Percentiles rank a stretch among this genome's conserved stretches.
phyloP scores from a whole-genome alignment of 1,140 invertebrate species.

The Ceratina australensis region DNA sequence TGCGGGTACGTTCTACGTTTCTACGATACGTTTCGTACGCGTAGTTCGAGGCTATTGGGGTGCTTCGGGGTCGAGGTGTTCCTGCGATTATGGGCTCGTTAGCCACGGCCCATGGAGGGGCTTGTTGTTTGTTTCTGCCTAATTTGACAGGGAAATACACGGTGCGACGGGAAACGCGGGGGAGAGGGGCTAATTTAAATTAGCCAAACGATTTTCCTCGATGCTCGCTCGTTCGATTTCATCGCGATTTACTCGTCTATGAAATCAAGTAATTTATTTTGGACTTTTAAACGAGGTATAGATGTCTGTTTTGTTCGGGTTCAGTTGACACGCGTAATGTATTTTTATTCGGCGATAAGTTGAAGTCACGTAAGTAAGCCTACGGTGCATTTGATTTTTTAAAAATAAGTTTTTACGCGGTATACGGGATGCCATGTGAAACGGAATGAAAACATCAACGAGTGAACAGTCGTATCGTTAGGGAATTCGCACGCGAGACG shows the following conservation, averaged over 20 bases:
- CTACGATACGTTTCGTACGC: background rate
- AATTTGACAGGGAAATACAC: conserved; percentile 55
- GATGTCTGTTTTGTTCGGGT: background rate
- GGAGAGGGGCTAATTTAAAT: background rate
- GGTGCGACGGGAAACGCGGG: background rate
- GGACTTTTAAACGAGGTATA: background rate
- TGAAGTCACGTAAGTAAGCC: no score
- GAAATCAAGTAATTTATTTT: no score
- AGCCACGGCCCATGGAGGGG: conserved; percentile 60
- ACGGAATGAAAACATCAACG: background rate
- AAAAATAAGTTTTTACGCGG: no score
- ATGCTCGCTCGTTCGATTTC: background rate
- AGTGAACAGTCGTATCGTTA: background rate
- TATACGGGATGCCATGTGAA: background rate
- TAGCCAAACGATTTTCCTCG: background rate
- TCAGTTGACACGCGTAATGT: no score
- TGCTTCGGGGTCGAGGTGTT: conserved; percentile 55
- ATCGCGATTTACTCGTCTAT: background rate
- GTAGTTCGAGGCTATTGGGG: conserved; percentile 33
- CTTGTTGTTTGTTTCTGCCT: conserved; percentile 63
- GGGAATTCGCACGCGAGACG: conserved; percentile 20
- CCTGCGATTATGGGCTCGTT: conserved; percentile 69
- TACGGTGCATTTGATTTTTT: no score
- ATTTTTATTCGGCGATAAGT: background rate
- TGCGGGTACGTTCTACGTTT: background rate